Base-by-base conservation (phyloP, 2,888 invertebrate genomes). In the Leptopilina myrica region DNA sequence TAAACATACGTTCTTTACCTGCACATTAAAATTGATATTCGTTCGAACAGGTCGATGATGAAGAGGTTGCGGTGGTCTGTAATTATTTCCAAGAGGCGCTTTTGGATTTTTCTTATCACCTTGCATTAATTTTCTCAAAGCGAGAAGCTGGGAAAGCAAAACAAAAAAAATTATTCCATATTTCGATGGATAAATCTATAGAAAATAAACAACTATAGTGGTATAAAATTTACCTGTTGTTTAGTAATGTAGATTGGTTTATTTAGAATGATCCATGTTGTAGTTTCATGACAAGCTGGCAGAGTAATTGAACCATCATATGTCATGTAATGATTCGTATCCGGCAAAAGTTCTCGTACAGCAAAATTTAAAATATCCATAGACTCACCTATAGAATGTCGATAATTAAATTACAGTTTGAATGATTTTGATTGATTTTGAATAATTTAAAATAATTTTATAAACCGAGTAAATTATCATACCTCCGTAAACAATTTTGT, bases 171-270 rank as follows among this genome's bases (percentile, higher is more conserved):
- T 20, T 20, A 20, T 20, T 20, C 20, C 20, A 20, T 1, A 20
- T 20, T 20, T 20, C 33, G 33, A 33, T 33, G 33, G 3, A 33
- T 5, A 33, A 33, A 43, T 43, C 43, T 43, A 20, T 20, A 11
- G 9, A 49, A 49, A 49, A 49, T 49, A 49, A 11, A 4, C 49
- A 9, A 1, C 49, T 12, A 12, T 4, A 12, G 2, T 12, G 12
- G 7, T 43, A 7, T 12, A 49, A 11, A 49, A 87, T 92, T 92
- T 92, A 98, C 98, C 96, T 99, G 98, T 94, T 98, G 97, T 93
- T 97, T 97, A 83, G 98, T 98, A 92, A 99, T 98, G 93, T 98
- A 98, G 91, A 99, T 98, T 83, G 99, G 99, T 92, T 98, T 98
- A 93, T 99, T 99, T 92, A 98, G 94, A 89, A 99, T 96, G 92